A percentile compares a stretch with the other conserved stretches of the same genome.
Conservation (phyloP, 2,113 vertebrate species). For the Neodon shergylaensis region DNA sequence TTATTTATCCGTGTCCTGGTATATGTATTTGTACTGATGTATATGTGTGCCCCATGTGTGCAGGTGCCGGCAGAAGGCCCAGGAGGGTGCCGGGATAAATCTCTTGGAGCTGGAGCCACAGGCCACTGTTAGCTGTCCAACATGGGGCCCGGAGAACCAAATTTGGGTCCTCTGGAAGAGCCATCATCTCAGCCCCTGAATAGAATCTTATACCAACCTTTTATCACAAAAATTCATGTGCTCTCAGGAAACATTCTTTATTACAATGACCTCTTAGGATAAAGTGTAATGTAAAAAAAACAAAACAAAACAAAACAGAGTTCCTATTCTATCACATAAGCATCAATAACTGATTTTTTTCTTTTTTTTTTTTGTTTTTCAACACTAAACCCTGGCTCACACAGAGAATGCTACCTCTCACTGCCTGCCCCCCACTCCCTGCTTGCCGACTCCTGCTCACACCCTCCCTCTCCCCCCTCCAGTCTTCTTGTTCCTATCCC, state of each 20-base stretch:
- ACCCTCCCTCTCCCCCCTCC: background rate
- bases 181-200: background rate
- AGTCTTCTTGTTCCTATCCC: slow-evolving; percentile 18
- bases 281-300: background rate
- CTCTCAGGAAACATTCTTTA: slow-evolving; percentile 32
- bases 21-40: background rate
- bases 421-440: fast-evolving
- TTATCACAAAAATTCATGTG: background rate
- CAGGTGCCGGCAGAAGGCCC: background rate
- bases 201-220: background rate
- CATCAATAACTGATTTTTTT: background rate
- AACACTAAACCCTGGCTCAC: background rate
- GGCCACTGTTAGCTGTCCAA: background rate
- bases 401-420: background rate
- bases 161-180: background rate
- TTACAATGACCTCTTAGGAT: background rate
- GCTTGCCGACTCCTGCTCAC: fast-evolving
- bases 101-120: background rate
- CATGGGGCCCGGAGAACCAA: background rate
- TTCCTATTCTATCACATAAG: background rate
- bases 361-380: background rate
- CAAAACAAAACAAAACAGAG: background rate
- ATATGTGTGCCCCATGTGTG: background rate
- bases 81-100: background rate
- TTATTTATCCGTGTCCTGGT: background rate